Evolutionary conservation across 2,797 vertebrate genomes (phyloP).

Genomic region (Sebastolobus alascanus): DNA sequence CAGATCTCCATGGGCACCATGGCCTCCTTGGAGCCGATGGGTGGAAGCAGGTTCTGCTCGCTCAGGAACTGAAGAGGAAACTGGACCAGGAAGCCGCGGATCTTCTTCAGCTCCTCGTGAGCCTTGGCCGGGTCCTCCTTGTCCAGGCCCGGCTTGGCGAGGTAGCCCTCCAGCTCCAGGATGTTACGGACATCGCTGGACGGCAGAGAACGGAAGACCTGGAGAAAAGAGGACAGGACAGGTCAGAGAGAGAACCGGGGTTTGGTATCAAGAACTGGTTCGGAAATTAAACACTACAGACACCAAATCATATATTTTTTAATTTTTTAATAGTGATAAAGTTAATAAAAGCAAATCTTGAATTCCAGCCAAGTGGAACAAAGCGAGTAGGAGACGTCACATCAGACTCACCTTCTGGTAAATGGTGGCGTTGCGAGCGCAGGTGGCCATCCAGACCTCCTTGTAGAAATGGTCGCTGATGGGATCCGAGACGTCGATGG

Average conservation of each 20-base stretch:
- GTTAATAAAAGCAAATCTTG: not conserved
- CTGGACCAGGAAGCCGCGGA: conserved; percentile 95
- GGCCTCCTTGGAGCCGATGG: conserved; percentile 94
- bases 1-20: conserved; percentile 98
- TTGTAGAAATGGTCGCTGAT: conserved; percentile 96
- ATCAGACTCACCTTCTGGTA: conserved; percentile 89
- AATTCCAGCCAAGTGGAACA: not conserved
- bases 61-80: conserved; percentile 94
- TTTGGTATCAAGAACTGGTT: not conserved
- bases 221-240: conserved; percentile 9
- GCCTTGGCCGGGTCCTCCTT: conserved; percentile 89
- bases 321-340: not conserved
- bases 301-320: no score
- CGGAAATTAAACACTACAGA: no score
- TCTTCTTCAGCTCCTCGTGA: conserved; percentile 93
- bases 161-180: conserved; percentile 89
- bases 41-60: conserved; percentile 93
- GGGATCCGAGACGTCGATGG: conserved; percentile 90
- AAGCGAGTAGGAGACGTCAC: not conserved
- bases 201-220: conserved; percentile 97
- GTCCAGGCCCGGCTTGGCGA: conserved; percentile 86
- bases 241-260: not conserved
- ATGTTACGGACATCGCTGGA: conserved; percentile 93
- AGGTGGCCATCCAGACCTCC: conserved; percentile 93
- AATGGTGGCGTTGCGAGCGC: conserved; percentile 92